Conservation (phyloP, 2,888 invertebrate genomes). For the Zygothrica quintamaculata region DNA sequence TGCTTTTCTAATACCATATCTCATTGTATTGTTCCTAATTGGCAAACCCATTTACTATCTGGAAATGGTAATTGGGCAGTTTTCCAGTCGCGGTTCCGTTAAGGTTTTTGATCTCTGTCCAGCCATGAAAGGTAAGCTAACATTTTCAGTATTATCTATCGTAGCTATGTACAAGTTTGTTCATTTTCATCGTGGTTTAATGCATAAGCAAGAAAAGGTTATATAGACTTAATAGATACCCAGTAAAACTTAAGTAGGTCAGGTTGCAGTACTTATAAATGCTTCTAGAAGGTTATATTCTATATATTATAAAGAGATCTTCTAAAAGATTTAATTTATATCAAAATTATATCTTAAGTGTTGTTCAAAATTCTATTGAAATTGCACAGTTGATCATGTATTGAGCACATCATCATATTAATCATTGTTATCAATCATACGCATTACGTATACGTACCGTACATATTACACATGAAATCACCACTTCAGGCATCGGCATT, state of each 20-base stretch:
- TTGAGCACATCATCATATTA: background rate
- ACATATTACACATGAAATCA: constrained; percentile 1
- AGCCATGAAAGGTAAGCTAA: constrained; percentile 87
- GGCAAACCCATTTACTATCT: constrained; percentile 90
- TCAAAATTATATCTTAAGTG: no score
- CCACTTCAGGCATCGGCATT: constrained; percentile 86
- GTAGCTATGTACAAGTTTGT: background rate
- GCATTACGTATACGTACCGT: constrained; percentile 2
- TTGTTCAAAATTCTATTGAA: background rate
- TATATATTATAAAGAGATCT: no score
- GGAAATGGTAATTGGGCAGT: constrained; percentile 91
- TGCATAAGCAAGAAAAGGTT: constrained; percentile 7
- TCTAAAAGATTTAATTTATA: no score
- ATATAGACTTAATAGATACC: no score
- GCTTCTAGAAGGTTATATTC: no score
- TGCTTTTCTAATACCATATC: constrained; percentile 88
- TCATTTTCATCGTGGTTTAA: background rate
- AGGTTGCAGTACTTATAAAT: background rate
- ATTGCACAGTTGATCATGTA: background rate
- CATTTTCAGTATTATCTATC: constrained; percentile 11
- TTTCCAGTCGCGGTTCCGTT: constrained; percentile 89
- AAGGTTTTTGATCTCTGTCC: constrained; percentile 89
- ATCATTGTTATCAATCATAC: background rate
- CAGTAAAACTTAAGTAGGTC: no score
- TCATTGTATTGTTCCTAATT: constrained; percentile 87